Evolutionary conservation across 2,113 vertebrate genomes (phyloP).

Genomic region (Catagonus wagneri): DNA sequence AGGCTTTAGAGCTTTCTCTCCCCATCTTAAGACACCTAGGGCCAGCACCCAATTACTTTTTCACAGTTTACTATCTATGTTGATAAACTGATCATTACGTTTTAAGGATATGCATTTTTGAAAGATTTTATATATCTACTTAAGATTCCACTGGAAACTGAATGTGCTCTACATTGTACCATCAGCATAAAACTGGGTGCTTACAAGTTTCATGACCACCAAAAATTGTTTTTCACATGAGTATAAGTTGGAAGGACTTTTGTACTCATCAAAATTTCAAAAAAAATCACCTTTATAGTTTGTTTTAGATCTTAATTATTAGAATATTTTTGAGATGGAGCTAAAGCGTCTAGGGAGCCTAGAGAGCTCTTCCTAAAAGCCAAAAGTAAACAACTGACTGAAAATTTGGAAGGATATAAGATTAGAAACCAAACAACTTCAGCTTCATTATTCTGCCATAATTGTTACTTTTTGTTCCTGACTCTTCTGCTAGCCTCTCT

Average conservation of each 20-base stretch:
- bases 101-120: not conserved
- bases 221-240: not conserved
- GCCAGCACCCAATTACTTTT: not conserved
- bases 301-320: not conserved
- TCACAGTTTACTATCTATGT: not conserved
- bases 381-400: not conserved
- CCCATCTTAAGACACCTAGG: too few species aligned
- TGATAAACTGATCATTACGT: not conserved
- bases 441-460: not conserved
- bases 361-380: not conserved
- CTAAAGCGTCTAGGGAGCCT: not conserved
- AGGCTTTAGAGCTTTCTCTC: too few species aligned
- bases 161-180: not conserved
- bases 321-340: not conserved
- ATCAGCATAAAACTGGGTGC: not conserved
- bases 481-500: not conserved
- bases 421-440: not conserved
- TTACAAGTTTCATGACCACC: not conserved
- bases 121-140: not conserved
- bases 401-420: not conserved
- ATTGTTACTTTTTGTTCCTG: not conserved
- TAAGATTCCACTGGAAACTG: not conserved
- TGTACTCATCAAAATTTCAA: not conserved
- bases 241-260: not conserved
- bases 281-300: not conserved